These are phyloP conservation scores for Coreoperca whiteheadi DNA, from an alignment of 2,113 vertebrate genomes.

Conservation along the genomic window DNA sequence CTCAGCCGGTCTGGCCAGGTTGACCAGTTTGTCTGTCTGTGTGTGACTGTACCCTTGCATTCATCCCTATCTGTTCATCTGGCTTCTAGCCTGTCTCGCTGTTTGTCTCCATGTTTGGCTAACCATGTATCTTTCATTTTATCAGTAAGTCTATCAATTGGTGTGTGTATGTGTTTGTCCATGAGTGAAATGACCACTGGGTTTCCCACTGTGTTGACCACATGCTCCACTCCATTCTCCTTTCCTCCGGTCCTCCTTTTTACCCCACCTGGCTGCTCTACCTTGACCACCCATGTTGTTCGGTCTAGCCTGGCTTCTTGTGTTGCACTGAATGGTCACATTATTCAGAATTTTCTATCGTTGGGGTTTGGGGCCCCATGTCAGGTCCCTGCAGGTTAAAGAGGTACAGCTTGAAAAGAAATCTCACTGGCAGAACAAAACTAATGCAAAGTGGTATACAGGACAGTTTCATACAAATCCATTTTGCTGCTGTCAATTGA, in stretches of 20 bases:
- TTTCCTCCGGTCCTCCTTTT: constrained; percentile 42
- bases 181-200: constrained; percentile 78
- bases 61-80: constrained; percentile 51
- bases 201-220: constrained; percentile 67
- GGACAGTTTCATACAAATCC: neutral
- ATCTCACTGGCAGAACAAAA: neutral
- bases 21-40: constrained; percentile 42
- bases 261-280: constrained; percentile 63
- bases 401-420: constrained; percentile 7
- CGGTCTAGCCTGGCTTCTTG: constrained; percentile 44
- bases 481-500: neutral
- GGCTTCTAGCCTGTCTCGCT: constrained; percentile 42
- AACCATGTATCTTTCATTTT: constrained; percentile 66
- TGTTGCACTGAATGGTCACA: constrained; percentile 48
- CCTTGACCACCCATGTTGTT: constrained; percentile 76
- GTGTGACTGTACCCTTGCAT: neutral
- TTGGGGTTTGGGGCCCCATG: constrained; percentile 14
- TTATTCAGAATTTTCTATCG: constrained; percentile 37
- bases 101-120: constrained; percentile 72
- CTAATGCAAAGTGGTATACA: neutral
- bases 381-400: constrained; percentile 38
- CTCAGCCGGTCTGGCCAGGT: constrained; percentile 36
- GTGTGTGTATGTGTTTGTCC: constrained; percentile 68
- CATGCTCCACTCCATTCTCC: constrained; percentile 60
- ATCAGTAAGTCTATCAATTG: constrained; percentile 60